Evolutionary conservation across 2,797 vertebrate genomes (phyloP).

Genomic region (Cyprinodon diabolis): DNA sequence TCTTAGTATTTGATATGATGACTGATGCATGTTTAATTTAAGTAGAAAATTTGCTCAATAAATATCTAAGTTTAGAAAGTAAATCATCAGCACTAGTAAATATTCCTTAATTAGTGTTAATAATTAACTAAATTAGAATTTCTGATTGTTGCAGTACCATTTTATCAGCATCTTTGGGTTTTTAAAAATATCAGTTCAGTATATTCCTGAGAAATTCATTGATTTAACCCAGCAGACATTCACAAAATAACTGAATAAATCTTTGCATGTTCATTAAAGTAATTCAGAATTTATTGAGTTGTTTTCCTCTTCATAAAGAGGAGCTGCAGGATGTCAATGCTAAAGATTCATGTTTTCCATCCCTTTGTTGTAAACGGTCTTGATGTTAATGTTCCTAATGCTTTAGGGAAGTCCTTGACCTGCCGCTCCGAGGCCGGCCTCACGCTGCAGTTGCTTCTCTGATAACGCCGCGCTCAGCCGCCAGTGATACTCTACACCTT

Average conservation of each 20-base stretch:
- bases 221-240: too few species aligned
- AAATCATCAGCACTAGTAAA: not conserved
- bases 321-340: not conserved
- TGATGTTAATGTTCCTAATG: not conserved
- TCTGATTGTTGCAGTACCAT: too few species aligned
- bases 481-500: slow-evolving; percentile 68
- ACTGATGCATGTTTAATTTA: not conserved
- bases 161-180: too few species aligned
- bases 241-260: too few species aligned
- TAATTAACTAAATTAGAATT: too few species aligned
- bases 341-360: not conserved
- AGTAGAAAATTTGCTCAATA: not conserved
- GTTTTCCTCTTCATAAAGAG: too few species aligned
- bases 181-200: too few species aligned
- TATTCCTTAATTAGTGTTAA: too few species aligned
- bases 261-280: too few species aligned
- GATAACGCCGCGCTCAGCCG: slow-evolving; percentile 53
- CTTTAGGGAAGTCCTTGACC: slow-evolving; percentile 21
- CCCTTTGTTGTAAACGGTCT: not conserved
- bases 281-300: too few species aligned
- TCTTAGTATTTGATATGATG: not conserved
- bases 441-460: slow-evolving; percentile 51
- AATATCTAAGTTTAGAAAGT: not conserved
- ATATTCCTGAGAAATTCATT: too few species aligned
- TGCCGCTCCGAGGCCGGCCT: slow-evolving; percentile 25